A percentile compares a stretch with the other conserved stretches of the same genome.
These are phyloP conservation scores for Drosophila jambulina DNA, from an alignment of 1,140 invertebrate genomes.

Conservation along the genomic window DNA sequence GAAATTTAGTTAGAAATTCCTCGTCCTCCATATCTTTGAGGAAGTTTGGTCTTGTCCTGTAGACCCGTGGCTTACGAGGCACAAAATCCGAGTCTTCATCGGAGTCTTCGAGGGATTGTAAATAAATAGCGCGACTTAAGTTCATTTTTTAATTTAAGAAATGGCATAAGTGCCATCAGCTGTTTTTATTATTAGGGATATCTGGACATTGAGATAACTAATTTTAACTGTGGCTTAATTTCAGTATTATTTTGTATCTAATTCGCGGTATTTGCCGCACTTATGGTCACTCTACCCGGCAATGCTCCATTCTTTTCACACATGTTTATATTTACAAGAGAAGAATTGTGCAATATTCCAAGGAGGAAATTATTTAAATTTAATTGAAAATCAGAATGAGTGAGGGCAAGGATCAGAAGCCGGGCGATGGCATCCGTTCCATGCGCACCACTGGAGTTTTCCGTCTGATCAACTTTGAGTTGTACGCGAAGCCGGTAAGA, in stretches of 20 bases:
- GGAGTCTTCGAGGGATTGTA: not conserved
- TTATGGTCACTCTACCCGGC: slow-evolving; percentile 15
- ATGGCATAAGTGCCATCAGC: not conserved
- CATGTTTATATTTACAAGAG: slow-evolving; percentile 50
- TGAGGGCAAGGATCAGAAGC: slow-evolving; percentile 70
- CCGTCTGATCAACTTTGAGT: slow-evolving; percentile 92
- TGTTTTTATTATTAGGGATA: not conserved
- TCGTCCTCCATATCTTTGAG: not conserved
- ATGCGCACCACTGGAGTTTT: slow-evolving; percentile 90
- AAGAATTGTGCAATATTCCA: slow-evolving; percentile 60
- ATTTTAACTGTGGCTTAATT: not conserved
- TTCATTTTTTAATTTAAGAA: not conserved
- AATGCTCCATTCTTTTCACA: slow-evolving; percentile 19
- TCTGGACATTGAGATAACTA: not conserved
- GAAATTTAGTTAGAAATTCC: slow-evolving; percentile 7
- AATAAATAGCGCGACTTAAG: slow-evolving; percentile 3
- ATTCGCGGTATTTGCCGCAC: not conserved
- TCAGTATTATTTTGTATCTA: not conserved
- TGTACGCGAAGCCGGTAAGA: slow-evolving; percentile 92
- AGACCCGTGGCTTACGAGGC: not conserved
- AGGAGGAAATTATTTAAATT: not conserved
- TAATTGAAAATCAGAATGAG: slow-evolving; percentile 34
- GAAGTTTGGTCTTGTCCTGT: not conserved
- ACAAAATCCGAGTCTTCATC: not conserved
- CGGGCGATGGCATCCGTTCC: slow-evolving; percentile 92